Evolutionary conservation across 2,797 vertebrate genomes (phyloP).

Genomic region (Mus minutoides): DNA sequence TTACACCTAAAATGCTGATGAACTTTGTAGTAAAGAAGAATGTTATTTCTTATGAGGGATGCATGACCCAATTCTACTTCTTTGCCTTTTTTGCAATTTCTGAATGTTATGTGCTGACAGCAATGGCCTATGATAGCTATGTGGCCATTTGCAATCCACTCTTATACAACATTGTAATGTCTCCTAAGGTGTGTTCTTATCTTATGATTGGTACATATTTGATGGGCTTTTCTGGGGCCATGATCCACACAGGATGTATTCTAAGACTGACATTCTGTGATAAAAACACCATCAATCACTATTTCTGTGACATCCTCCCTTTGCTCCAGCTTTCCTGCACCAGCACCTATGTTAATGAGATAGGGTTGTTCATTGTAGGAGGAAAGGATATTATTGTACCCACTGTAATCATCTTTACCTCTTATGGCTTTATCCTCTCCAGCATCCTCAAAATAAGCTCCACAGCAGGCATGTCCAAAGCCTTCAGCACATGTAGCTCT

Average conservation of each 20-base stretch:
- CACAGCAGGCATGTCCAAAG: constrained; percentile 1
- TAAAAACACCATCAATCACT: constrained; percentile 60
- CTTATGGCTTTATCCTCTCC: constrained; percentile 37
- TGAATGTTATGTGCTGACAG: constrained; percentile 74
- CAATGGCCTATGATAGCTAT: constrained; percentile 76
- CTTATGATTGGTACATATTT: constrained; percentile 53
- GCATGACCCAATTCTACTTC: constrained; percentile 70
- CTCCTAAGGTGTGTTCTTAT: not conserved
- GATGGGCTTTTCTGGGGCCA: constrained; percentile 39
- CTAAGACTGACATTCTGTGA: constrained; percentile 71
- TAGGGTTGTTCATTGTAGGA: not conserved
- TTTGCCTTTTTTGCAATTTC: constrained; percentile 69
- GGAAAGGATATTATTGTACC: constrained; percentile 36
- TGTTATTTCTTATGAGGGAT: constrained; percentile 68
- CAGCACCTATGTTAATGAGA: not conserved
- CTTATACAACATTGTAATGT: constrained; percentile 62
- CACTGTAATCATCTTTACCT: constrained; percentile 24
- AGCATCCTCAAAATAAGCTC: not conserved
- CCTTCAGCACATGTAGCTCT: constrained; percentile 60
- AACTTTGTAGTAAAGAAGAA: constrained; percentile 59
- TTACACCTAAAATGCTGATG: constrained; percentile 73
- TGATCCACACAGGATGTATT: constrained; percentile 49
- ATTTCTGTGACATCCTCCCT: constrained; percentile 68
- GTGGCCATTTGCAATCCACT: constrained; percentile 76
- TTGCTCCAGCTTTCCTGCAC: constrained; percentile 68